Evolutionary conservation across 2,888 invertebrate species (phyloP), one percentile per base, ranked within the genome.

Genomic region (Brachypalpus laphriformis): DNA sequence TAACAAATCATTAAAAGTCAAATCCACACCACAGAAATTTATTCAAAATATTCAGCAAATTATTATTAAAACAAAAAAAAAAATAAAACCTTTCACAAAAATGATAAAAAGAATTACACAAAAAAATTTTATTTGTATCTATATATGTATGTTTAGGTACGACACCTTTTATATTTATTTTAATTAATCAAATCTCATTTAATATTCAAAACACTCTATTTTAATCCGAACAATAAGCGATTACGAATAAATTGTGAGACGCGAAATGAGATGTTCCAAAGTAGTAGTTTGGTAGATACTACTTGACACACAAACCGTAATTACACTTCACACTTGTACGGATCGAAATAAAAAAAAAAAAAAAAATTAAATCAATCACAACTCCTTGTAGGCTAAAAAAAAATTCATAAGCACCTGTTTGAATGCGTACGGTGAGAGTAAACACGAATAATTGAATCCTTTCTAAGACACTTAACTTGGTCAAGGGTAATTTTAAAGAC

Each of bases 141-240:
- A 20, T 61, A 20, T 22, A n/a, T 25, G 18, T 68, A 16, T 37
- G 66, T 78, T 78, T 78, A 9, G 47, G 28, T 57, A 78, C 56
- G 63, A 80, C 74, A 83, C 68, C 68, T 80, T 83, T 78, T 56
- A 74, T 80, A 51, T 57, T 56, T 65, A 74, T 74, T 80, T 78
- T 66, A 83, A 83, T 83, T 83, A 77, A 74, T 78, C 74, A 78
- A 74, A 56, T 22, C 49, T 66, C 66, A 74, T 82, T 71, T 49
- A 77, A 57, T 66, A 83, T 83, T 83, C 82, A 83, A 66, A 68
- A 54, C 82, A 82, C 71, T 66, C 18, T 31, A 42, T 59, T 70
- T 14, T 28, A 75, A 76, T 76, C 28, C 51, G 54, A 76, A 70
- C 57, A 76, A 56, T 63, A 20, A 74, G n/a, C 61, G 42, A 70